These are phyloP conservation scores for Hemiprocne comata DNA, from an alignment of 2,113 vertebrate genomes.

Conservation along the genomic window DNA sequence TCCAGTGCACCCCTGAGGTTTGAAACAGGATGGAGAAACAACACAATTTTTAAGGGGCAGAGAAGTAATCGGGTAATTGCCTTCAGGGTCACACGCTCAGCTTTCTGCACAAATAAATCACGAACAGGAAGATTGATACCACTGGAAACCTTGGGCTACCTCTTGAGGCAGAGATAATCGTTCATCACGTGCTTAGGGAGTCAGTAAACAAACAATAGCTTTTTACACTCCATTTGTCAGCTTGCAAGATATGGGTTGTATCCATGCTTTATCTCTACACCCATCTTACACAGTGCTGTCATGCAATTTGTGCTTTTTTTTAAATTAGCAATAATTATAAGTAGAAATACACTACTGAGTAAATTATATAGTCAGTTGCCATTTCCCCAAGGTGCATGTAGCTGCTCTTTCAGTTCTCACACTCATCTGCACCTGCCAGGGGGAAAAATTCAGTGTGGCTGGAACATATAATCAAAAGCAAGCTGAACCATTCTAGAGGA, in stretches of 20 bases:
- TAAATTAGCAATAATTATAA: constrained; percentile 33
- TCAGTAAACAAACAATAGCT: constrained; percentile 32
- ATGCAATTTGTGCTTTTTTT: not conserved
- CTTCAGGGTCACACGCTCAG: not conserved
- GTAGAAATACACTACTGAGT: not conserved
- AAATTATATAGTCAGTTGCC: not conserved
- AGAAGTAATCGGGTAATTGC: not conserved
- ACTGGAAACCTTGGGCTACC: constrained; percentile 10
- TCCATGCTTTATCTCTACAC: not conserved
- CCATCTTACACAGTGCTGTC: not conserved
- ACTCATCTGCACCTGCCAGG: constrained; percentile 1
- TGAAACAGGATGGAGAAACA: not conserved
- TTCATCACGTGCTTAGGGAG: constrained; percentile 5
- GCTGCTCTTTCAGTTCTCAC: not conserved
- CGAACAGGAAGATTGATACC: not conserved
- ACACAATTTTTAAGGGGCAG: not conserved
- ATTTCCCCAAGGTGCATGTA: not conserved
- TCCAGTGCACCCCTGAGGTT: not conserved
- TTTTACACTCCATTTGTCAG: constrained; percentile 14
- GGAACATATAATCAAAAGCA: not conserved
- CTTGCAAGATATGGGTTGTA: not conserved
- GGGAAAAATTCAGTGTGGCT: not conserved
- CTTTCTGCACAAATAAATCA: constrained; percentile 7
- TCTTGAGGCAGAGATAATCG: not conserved
- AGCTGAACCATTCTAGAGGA: not conserved